Base-by-base conservation (phyloP, 2,797 vertebrate genomes). In the Hylomyscus alleni region DNA sequence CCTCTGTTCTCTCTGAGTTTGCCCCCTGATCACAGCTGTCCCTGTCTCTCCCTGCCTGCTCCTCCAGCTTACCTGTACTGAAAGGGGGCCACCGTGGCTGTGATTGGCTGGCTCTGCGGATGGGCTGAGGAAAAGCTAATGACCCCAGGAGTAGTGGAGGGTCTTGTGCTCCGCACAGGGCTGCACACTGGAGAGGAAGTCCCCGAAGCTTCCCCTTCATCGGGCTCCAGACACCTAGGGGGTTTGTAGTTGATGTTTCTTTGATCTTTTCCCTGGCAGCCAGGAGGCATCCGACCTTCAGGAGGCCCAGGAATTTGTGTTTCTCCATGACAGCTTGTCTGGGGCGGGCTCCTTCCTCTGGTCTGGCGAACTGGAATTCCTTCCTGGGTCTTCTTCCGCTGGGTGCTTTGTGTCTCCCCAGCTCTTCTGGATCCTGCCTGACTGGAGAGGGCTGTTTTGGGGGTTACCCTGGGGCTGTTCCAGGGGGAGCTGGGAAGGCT, bases 61-160 rank as follows among this genome's bases (percentile, higher is more conserved):
- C 11, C 8, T 65, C 29, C 65, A 81, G 97, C 98, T 99, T 98
- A 99, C 99, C 99, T 98, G 98, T 99, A 99, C 97, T 98, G 99
- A 98, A 99, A 99, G 11, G 99, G 99, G 62, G 99, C 99, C 78
- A 99, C 99, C 0, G 99, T 99, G 13, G 99, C 99, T 47, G 99
- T 99, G 98, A 99, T 98, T 0, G 99, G 99, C 92, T 97, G 99
- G 65, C 97, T 99, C 73, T 98, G 97, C 1, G 89, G 95, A 34
- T 97, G 34, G 15, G 50, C 86, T 0, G 98, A 98, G 73, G 98
- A 97, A 95, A 99, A 99, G 76, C 89, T 98, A 95, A 98, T 97
- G 88, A 97, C 29, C 22, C 97, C 98, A 0, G 92, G 94, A 56
- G 95, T 86, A 0, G 97, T 96, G 0, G 93, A 20, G 0, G 97